Evolutionary conservation across 2,797 vertebrate species (phyloP), one percentile per base, ranked within the genome.

Genomic region (Ficedula albicollis): DNA sequence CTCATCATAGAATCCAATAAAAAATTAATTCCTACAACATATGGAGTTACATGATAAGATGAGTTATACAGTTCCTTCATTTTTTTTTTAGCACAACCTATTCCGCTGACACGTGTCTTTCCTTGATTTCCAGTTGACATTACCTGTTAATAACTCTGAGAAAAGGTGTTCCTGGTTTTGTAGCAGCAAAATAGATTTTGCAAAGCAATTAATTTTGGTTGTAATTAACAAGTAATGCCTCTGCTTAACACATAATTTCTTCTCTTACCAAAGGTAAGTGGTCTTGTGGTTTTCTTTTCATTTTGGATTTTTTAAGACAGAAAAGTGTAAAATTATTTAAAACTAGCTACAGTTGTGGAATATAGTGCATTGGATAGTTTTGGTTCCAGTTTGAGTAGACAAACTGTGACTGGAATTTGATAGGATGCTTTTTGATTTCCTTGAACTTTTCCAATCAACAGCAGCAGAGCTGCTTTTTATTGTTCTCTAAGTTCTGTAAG

Each of bases 1-100:
- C 55, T 94, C 83, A 21, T 64, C 81, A 86, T 70, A 93, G 81
- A 95, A 89, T 81, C 39, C 85, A 95, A 79, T 94, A 88, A 96
- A 96, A 92, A 62, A 87, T 46, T 95, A 89, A 96, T 97, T 95
- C 29, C 38, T 95, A 51, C 12, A 46, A 15, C 82, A 73, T 54
- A 38, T 73, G 76, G 52, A 46, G 59, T 93, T 85, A 54, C 26
- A 72, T 23, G 13, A n/a, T 87, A 75, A 73, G 29, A 60, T 84
- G 48, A 81, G 16, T 11, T 11, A 74, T 78, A 18, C 18, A 66
- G 15, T 95, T 90, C 46, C 19, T 30, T 93, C 72, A 77, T 51
- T 89, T 87, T 49, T 30, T 19, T 46, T 46, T 83, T 95, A 82
- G 15, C 62, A 68, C n/a, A 19, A 19, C 20, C 21, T 69, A 4